Percentiles rank a stretch among this genome's conserved stretches.
phyloP scores from a whole-genome alignment of 2,113 vertebrate genomes.

The Anarrhichthys ocellatus region DNA sequence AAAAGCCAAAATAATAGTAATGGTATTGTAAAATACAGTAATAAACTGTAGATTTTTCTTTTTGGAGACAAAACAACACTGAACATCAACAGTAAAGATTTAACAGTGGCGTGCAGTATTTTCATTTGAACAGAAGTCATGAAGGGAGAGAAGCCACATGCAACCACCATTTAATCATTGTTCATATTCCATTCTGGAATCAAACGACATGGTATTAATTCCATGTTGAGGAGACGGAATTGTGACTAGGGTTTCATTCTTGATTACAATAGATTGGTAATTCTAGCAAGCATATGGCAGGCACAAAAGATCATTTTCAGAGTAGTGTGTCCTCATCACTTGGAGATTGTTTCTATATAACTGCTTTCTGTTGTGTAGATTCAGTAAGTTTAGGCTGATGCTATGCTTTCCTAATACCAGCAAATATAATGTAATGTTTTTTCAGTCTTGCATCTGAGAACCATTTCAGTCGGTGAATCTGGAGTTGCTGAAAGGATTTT shows the following conservation, averaged over 20 bases:
- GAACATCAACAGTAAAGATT: neutral
- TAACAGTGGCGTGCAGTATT: neutral
- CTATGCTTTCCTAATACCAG: neutral
- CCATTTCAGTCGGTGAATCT: too few species aligned
- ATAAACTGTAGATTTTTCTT: neutral
- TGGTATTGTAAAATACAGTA: neutral
- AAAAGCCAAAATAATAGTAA: neutral
- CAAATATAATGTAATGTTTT: neutral
- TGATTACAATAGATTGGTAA: neutral
- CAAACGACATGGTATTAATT: neutral
- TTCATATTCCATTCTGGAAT: neutral
- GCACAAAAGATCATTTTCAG: too few species aligned
- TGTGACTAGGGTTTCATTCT: neutral
- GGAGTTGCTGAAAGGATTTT: neutral
- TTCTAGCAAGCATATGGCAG: too few species aligned
- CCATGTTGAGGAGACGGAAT: neutral
- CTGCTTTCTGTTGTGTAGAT: too few species aligned
- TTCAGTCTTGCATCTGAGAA: too few species aligned
- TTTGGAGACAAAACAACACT: too few species aligned
- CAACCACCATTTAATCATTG: neutral
- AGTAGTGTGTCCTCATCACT: too few species aligned
- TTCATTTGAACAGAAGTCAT: neutral
- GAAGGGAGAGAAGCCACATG: neutral
- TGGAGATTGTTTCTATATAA: too few species aligned
- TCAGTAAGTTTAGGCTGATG: neutral